Evolutionary conservation across 1,140 invertebrate species (phyloP), one percentile per base, ranked within the genome.

Genomic region (Pachyrhynchus sulphureomaculatus): DNA sequence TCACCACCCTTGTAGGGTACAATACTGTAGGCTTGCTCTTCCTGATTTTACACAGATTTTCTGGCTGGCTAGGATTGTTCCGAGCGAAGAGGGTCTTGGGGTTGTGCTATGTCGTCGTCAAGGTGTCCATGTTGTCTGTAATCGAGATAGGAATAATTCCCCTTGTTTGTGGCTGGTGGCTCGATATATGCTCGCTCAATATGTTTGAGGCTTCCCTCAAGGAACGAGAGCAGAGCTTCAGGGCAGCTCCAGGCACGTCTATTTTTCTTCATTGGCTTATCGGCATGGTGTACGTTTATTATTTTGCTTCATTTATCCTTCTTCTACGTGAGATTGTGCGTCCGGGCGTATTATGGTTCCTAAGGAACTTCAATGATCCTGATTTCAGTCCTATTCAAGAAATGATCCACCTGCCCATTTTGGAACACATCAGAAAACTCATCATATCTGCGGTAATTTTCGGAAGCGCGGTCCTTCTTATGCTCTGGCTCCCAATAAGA

Each of bases 221-320:
- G 73, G 92, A 93, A 71, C 80, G 96, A 37, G 89, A 96, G 76
- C 83, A 87, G 0, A 93, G 90, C 60, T 96, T 99, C 66, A 85
- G 87, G 63, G 81, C 87, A 0, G 90, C 93, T 0, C 96, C 97
- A 0, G 94, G 94, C 36, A 98, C 96, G 0, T 96, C 93, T 0
- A 93, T 98, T 83, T 99, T 99, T 72, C 90, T 99, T 47, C 96
- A 99, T 77, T 99, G 97, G 97, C 83, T 99, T 8, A 91, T 96
- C n/a, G 96, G 96, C 49, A 98, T 99, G 95, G 89, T 99, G 1
- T 99, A 98, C 77, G 95, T 99, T 12, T 99, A 99, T 77, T 99
- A 99, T 78, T 99, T 99, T 75, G 97, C 96, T 6, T 98, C 95
- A 0, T 99, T 99, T 73, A 93, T 99, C 32, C 81, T 98, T 0